Conservation (phyloP, 2,888 invertebrate genomes). For the Seira ritae region DNA sequence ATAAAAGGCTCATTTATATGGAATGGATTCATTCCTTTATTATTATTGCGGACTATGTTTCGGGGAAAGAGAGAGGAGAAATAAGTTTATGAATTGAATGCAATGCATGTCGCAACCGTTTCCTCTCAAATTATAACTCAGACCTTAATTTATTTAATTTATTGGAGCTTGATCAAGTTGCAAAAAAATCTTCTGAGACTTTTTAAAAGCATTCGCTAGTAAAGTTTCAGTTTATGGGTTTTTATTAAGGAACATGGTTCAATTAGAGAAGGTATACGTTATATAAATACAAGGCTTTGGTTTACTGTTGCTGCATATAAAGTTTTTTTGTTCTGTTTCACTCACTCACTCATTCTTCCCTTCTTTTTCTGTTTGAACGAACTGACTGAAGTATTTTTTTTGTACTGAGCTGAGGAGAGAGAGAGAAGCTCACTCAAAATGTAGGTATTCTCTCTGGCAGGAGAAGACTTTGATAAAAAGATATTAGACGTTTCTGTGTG, state of each 20-base stretch:
- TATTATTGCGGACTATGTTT: constrained; percentile 31
- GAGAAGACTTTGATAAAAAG: constrained; percentile 63
- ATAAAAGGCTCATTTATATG: constrained; percentile 24
- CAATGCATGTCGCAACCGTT: too few species aligned
- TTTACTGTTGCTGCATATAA: constrained; percentile 5
- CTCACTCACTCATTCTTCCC: constrained; percentile 38
- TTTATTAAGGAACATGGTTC: too few species aligned
- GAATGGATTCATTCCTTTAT: constrained; percentile 36
- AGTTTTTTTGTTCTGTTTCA: constrained; percentile 34
- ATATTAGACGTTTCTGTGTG: constrained; percentile 62
- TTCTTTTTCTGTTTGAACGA: constrained; percentile 21
- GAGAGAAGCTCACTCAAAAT: constrained; percentile 53
- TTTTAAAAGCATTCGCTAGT: too few species aligned
- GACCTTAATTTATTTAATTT: background rate
- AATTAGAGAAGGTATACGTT: too few species aligned
- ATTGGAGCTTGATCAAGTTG: background rate
- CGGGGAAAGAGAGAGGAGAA: too few species aligned
- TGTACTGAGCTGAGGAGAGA: background rate
- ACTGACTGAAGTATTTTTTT: constrained; percentile 28
- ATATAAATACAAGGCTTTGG: too few species aligned
- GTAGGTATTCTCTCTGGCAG: constrained; percentile 53
- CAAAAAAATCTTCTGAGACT: too few species aligned
- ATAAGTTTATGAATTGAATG: too few species aligned
- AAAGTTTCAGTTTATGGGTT: too few species aligned
- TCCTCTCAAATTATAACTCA: too few species aligned